A percentile compares a stretch with the other conserved stretches of the same genome.
Conservation (phyloP, 2,888 invertebrate genomes). For the Perizoma affinitatum region DNA sequence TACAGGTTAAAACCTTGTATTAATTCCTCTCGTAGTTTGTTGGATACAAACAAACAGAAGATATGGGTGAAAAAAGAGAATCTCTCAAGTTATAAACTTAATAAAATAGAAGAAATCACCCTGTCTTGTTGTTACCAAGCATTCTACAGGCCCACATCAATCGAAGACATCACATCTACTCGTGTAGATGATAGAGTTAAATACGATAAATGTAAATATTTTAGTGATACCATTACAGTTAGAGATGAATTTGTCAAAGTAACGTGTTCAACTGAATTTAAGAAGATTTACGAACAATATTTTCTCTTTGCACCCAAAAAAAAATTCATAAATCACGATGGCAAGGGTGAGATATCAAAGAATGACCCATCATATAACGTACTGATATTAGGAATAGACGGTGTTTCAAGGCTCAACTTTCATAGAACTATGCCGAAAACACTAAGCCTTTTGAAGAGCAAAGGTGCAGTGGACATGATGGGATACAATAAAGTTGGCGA, state of each 20-base stretch:
- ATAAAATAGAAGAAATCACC: conserved; percentile 45
- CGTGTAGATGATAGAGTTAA: conserved; percentile 62
- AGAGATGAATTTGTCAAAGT: conserved; percentile 86
- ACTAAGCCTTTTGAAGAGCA: conserved; percentile 82
- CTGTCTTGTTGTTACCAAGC: conserved; percentile 84
- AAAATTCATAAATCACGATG: conserved; percentile 36
- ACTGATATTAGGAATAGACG: conserved; percentile 92
- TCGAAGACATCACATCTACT: conserved; percentile 29
- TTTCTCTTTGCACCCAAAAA: conserved; percentile 84
- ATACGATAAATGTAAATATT: conserved; percentile 69
- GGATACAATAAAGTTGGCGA: conserved; percentile 97
- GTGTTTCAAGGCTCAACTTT: conserved; percentile 93
- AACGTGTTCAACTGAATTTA: conserved; percentile 72
- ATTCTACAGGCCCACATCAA: conserved; percentile 53
- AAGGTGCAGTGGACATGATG: conserved; percentile 89
- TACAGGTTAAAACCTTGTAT: conserved; percentile 19
- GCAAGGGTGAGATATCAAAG: conserved; percentile 13
- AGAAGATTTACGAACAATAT: conserved; percentile 85
- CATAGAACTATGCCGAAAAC: conserved; percentile 93
- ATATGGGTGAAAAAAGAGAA: conserved; percentile 76
- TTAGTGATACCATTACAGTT: conserved; percentile 62
- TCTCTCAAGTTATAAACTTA: conserved; percentile 73
- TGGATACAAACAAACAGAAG: conserved; percentile 81
- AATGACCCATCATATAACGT: conserved; percentile 83
- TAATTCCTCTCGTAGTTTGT: conserved; percentile 46